A percentile compares a stretch with the other conserved stretches of the same genome.
Evolutionary conservation across 2,888 invertebrate genomes (phyloP).

Genomic region (Drosophila lutescens): DNA sequence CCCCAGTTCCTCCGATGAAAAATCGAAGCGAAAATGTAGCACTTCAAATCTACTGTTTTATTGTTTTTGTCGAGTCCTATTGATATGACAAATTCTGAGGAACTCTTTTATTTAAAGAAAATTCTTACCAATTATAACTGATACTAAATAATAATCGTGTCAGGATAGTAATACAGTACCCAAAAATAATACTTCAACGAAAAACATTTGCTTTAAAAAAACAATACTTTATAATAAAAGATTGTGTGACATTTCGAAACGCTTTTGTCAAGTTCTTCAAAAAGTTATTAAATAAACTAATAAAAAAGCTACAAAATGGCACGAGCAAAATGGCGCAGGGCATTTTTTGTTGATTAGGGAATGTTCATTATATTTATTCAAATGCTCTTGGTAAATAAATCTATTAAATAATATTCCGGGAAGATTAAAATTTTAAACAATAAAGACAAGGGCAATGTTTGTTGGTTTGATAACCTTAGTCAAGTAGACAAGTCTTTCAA

Average conservation of each 20-base stretch:
- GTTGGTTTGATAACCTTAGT: neutral
- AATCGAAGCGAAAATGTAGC: neutral
- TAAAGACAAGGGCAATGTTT: neutral
- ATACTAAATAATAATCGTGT: no score
- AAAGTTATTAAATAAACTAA: neutral
- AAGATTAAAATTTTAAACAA: no score
- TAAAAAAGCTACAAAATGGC: neutral
- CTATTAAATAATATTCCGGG: neutral
- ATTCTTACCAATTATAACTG: no score
- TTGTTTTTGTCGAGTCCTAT: neutral
- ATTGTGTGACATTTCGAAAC: neutral
- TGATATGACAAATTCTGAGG: neutral
- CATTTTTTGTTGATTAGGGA: neutral
- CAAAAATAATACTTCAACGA: no score
- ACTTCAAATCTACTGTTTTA: slow-evolving; percentile 2
- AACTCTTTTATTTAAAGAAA: no score
- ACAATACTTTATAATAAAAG: no score
- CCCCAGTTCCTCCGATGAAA: neutral
- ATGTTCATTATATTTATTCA: neutral
- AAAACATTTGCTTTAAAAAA: no score
- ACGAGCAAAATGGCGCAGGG: neutral
- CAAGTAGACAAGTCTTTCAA: neutral
- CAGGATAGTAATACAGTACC: no score
- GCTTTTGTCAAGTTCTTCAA: neutral
- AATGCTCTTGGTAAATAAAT: neutral